phyloP scores from a whole-genome alignment of 2,113 vertebrate genomes.

The Pterophyllum scalare region DNA sequence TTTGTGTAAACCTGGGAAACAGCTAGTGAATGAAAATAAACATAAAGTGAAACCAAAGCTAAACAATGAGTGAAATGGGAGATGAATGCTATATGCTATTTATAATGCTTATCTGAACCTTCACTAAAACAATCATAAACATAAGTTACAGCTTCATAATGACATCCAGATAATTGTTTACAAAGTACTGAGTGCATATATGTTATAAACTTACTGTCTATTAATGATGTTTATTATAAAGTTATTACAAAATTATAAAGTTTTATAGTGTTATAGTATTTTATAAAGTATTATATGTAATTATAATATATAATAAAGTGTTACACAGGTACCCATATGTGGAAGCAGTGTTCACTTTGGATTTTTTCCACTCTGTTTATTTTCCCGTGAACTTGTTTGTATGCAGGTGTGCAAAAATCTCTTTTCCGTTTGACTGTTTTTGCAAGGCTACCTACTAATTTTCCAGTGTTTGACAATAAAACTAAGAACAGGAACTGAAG shows the following conservation, averaged over 20 bases:
- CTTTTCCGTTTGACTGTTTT: not conserved
- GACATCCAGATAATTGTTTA: not conserved
- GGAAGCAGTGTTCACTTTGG: fast-evolving
- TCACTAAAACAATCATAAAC: not conserved
- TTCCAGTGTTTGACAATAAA: not conserved
- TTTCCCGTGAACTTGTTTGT: not conserved
- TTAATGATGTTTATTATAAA: too few species aligned
- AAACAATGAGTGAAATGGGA: not conserved
- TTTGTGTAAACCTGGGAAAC: not conserved
- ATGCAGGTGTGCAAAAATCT: conserved; percentile 2
- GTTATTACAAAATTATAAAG: too few species aligned
- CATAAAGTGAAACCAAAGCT: not conserved
- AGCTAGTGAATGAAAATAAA: not conserved
- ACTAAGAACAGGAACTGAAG: not conserved
- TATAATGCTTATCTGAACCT: not conserved
- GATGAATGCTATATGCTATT: not conserved
- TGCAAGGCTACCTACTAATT: not conserved
- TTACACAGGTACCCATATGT: not conserved
- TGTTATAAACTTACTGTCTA: too few species aligned
- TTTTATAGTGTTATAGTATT: too few species aligned
- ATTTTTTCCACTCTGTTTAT: not conserved
- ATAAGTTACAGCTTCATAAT: not conserved
- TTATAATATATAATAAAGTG: not conserved
- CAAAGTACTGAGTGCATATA: too few species aligned
- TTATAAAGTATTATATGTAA: too few species aligned